These are phyloP conservation scores for Papilio demoleus DNA, from an alignment of 2,888 invertebrate genomes.

Conservation along the genomic window DNA sequence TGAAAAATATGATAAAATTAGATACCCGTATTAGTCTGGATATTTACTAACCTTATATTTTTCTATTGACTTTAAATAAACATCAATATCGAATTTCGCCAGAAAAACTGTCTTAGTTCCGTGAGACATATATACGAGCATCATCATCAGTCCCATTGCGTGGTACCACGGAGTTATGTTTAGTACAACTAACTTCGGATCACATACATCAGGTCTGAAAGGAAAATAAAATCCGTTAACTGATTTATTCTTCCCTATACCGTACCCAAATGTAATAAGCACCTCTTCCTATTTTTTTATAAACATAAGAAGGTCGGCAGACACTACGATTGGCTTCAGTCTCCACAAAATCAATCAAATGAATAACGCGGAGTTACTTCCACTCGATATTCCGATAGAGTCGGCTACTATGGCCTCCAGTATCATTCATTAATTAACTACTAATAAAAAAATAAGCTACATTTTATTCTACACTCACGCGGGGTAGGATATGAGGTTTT, in stretches of 20 bases:
- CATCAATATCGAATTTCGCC: conserved; percentile 25
- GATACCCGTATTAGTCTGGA: too few species aligned
- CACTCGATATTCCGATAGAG: too few species aligned
- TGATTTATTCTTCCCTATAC: too few species aligned
- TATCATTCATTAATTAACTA: too few species aligned
- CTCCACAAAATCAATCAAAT: too few species aligned
- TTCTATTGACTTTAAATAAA: conserved; percentile 33
- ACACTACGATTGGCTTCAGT: neutral
- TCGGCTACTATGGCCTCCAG: too few species aligned
- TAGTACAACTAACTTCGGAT: conserved; percentile 20
- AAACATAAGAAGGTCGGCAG: neutral
- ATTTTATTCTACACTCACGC: too few species aligned
- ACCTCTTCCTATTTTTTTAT: too few species aligned
- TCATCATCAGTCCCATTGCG: conserved; percentile 20
- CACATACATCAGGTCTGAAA: conserved; percentile 19
- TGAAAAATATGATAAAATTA: too few species aligned
- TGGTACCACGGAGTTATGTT: conserved; percentile 36
- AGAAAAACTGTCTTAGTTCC: conserved; percentile 20
- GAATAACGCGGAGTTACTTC: neutral
- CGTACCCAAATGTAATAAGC: too few species aligned
- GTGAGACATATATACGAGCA: neutral
- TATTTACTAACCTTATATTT: conserved; percentile 35
- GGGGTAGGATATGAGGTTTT: too few species aligned
- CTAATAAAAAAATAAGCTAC: too few species aligned
- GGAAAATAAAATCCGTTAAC: neutral